phyloP scores from a whole-genome alignment of 1,140 invertebrate genomes.

The Drosophila simulans region DNA sequence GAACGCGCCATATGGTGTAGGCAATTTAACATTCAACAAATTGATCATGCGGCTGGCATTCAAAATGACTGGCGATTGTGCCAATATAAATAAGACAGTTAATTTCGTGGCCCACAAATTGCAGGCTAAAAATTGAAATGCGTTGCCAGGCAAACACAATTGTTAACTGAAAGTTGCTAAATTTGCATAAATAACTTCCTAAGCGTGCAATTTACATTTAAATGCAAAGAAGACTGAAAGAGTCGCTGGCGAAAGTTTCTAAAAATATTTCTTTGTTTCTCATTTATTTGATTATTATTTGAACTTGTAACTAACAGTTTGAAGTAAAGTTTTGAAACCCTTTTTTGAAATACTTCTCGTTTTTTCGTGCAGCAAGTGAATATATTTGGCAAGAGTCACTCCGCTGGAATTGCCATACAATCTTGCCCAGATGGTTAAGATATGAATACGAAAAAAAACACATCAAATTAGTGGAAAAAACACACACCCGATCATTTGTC shows the following conservation, averaged over 20 bases:
- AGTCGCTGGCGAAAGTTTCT: not conserved
- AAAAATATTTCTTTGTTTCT: not conserved
- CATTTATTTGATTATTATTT: no score
- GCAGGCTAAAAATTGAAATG: not conserved
- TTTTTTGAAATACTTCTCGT: not conserved
- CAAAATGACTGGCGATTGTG: not conserved
- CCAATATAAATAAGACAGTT: conserved; percentile 4
- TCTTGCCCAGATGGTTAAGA: conserved; percentile 20
- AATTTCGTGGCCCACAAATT: not conserved
- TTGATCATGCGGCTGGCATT: conserved; percentile 46
- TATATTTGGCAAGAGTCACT: not conserved
- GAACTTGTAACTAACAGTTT: no score
- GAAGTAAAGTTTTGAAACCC: not conserved
- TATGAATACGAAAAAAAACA: conserved; percentile 23
- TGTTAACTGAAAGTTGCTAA: conserved; percentile 1
- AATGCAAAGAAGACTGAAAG: not conserved
- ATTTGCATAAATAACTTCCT: conserved; percentile 1
- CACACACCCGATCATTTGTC: conserved; percentile 42
- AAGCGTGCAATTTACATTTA: not conserved
- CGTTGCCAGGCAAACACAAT: not conserved
- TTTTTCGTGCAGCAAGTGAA: not conserved
- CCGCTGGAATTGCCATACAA: not conserved
- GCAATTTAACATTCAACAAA: conserved; percentile 11
- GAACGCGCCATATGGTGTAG: conserved; percentile 49
- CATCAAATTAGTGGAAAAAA: conserved; percentile 46